Evolutionary conservation across 2,888 invertebrate species (phyloP), one percentile per base, ranked within the genome.

Genomic region (Petrolisthes cinctipes): DNA sequence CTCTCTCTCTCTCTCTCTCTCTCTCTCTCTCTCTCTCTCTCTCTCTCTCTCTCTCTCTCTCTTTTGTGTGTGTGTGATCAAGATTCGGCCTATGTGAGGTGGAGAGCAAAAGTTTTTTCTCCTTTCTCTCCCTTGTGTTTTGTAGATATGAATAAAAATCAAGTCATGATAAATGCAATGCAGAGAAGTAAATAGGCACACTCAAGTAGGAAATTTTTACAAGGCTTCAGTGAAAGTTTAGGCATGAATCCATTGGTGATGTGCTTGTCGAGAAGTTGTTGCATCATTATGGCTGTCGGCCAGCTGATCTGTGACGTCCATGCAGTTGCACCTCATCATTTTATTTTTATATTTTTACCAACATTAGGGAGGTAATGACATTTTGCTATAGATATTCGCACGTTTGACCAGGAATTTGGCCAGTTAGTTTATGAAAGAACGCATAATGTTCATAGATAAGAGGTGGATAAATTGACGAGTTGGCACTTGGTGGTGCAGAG

Each of bases 221-320:
- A 71, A 20, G 5, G 71, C 5, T 71, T n/a, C n/a, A 71, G n/a
- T 37, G 37, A 37, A 37, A 37, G 37, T 37, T 37, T 37, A 37
- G 37, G 37, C 37, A 37, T 37, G 37, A 37, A 37, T 37, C 37
- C 37, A 37, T 37, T 37, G 37, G 37, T 37, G 66, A 11, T 66
- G 1, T 11, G 66, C 66, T 66, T 23, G 37, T 51, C 37, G 5
- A 9, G 66, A 14, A 51, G 81, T 5, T 5, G 83, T 83, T 83
- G 83, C 83, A 54, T 83, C 83, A 83, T 75, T 53, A 14, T 56
- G 37, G 75, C 23, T 54, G 5, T 3, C 57, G 3, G 57, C 53
- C 83, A 83, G 83, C 75, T 83, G 83, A 66, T 83, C 82, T 14
- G 20, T 75, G 56, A 83, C 83, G 83, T 83, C 83, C 83, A 75